phyloP scores from a whole-genome alignment of 1,140 invertebrate genomes.

The Augochlora pura region DNA sequence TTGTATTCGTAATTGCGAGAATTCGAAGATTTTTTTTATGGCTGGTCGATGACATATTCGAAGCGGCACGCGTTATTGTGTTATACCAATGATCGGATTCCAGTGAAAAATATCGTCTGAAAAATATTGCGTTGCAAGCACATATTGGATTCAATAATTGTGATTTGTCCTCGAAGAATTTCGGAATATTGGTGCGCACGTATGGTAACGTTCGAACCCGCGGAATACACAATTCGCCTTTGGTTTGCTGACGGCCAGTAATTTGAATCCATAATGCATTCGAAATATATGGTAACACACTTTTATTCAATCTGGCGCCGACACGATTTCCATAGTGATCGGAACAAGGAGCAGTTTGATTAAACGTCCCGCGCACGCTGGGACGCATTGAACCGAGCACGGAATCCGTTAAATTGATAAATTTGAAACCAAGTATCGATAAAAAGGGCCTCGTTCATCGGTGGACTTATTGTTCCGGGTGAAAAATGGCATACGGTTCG shows the following conservation, averaged over 20 bases:
- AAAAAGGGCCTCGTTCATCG: no score
- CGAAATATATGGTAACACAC: background rate
- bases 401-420: constrained; percentile 4
- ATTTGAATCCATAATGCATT: background rate
- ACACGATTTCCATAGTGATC: constrained; percentile 5
- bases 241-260: background rate
- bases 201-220: background rate
- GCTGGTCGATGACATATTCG: no score
- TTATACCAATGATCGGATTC: no score
- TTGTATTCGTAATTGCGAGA: no score
- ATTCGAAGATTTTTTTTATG: no score
- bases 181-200: background rate
- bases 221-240: constrained; percentile 1
- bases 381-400: background rate
- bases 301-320: background rate
- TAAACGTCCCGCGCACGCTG: background rate
- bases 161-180: background rate
- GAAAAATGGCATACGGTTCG: background rate
- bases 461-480: no score
- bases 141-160: background rate
- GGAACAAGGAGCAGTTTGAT: constrained; percentile 13
- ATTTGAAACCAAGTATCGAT: background rate
- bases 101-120: no score
- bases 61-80: no score
- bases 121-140: background rate